Evolutionary conservation across 2,797 vertebrate genomes (phyloP), one percentile per base, ranked within the genome.

Genomic region (Cottoperca gobio): DNA sequence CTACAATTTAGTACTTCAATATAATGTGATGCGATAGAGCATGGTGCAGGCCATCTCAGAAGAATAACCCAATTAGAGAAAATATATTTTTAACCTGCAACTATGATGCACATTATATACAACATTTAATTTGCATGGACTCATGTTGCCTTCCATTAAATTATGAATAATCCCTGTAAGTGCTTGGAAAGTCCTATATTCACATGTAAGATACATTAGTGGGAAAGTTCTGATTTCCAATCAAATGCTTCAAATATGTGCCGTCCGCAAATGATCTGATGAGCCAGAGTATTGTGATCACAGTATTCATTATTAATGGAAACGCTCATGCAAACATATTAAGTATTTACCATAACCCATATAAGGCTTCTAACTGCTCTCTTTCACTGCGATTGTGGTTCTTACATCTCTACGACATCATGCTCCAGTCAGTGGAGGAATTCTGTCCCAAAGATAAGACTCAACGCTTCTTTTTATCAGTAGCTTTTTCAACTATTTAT

Each of bases 321-420:
- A n/a, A 24, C 5, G 4, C 23, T 49, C 40, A 49, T 43, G 21
- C 39, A 61, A 65, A 65, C 48, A 49, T 61, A 75, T 75, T 26
- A 75, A 75, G 60, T 28, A 80, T 80, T 80, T 55, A 70, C 21
- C n/a, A 8, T 11, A 54, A 49, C 66, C 72, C 48, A 66, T 66
- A 65, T 50, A 13, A 23, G 6, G 37, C 55, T 43, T 17, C 3
- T 0, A 23, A 16, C 8, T 4, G 39, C 14, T 39, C 39, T 16
- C 24, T 21, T 9, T 48, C 21, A 33, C 52, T 64, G 40, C 8
- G 31, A 55, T 13, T n/a, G 17, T 16, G n/a, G 9, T 8, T 35
- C 26, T 24, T 43, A 28, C 33, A 21, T 40, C 31, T 68, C 5
- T 24, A 28, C 68, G 23, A 55, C 39, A 19, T 42, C 1, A 8